phyloP scores from a whole-genome alignment of 2,113 vertebrate genomes.

The Cyprinodon variegatus region DNA sequence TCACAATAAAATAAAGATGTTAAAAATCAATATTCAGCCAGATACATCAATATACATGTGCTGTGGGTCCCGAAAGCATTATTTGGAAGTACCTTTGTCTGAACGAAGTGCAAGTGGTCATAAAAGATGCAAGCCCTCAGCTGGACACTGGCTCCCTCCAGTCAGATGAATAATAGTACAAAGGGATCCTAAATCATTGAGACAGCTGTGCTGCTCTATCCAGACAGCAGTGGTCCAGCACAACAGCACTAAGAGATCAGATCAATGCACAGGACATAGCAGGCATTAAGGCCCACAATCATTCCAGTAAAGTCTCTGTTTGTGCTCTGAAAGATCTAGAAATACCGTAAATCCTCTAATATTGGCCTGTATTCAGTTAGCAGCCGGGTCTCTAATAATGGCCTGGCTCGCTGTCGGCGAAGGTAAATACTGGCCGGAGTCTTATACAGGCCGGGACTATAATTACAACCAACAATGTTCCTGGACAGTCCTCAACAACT shows the following conservation, averaged over 20 bases:
- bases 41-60: constrained; percentile 63
- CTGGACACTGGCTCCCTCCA: constrained; percentile 71
- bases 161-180: constrained; percentile 81
- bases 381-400: too few species aligned
- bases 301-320: constrained; percentile 30
- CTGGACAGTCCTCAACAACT: too few species aligned
- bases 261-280: constrained; percentile 65
- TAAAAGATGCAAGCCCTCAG: constrained; percentile 78
- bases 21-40: constrained; percentile 58
- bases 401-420: too few species aligned
- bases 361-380: too few species aligned
- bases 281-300: constrained; percentile 31
- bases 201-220: constrained; percentile 68
- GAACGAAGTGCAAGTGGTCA: constrained; percentile 77
- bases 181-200: constrained; percentile 80
- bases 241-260: constrained; percentile 67
- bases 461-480: too few species aligned
- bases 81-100: constrained; percentile 71
- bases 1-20: constrained; percentile 64
- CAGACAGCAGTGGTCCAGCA: constrained; percentile 55
- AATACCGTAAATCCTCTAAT: not conserved
- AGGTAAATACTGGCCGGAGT: too few species aligned
- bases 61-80: constrained; percentile 58
- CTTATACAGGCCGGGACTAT: too few species aligned
- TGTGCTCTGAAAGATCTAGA: constrained; percentile 28